Evolutionary conservation across 2,797 vertebrate species (phyloP).

Genomic region (Petrocephalus sullivani): DNA sequence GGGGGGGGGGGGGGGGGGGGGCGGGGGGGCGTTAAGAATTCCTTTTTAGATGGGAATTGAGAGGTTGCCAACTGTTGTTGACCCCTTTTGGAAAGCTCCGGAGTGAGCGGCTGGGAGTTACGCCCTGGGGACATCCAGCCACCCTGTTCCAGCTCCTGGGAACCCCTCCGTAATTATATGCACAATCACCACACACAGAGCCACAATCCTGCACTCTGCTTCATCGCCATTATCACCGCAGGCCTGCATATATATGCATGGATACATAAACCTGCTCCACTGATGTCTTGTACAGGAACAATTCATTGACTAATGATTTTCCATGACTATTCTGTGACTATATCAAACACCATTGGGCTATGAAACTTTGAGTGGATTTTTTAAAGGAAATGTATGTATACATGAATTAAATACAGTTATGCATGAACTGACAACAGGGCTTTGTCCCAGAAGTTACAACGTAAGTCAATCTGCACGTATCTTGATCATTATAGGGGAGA

Average conservation of each 20-base stretch:
- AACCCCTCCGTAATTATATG: constrained; percentile 33
- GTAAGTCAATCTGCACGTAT: neutral
- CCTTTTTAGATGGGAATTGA: constrained; percentile 30
- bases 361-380: neutral
- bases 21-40: constrained; percentile 22
- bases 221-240: constrained; percentile 3
- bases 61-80: constrained; percentile 55
- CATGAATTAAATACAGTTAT: neutral
- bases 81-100: constrained; percentile 55
- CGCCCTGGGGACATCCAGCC: constrained; percentile 35
- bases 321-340: neutral
- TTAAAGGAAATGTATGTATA: neutral
- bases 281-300: neutral
- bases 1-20: neutral
- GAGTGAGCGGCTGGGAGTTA: constrained; percentile 28
- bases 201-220: neutral
- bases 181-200: constrained; percentile 18
- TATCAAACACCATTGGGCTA: neutral
- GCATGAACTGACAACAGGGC: neutral
- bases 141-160: constrained; percentile 28
- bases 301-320: neutral
- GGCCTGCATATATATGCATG: neutral
- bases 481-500: neutral
- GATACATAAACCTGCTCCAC: neutral
- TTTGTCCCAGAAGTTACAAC: neutral